Percentiles rank a stretch among this genome's conserved stretches.
These are phyloP conservation scores for Datnioides undecimradiatus DNA, from an alignment of 2,113 vertebrate genomes.

Conservation along the genomic window DNA sequence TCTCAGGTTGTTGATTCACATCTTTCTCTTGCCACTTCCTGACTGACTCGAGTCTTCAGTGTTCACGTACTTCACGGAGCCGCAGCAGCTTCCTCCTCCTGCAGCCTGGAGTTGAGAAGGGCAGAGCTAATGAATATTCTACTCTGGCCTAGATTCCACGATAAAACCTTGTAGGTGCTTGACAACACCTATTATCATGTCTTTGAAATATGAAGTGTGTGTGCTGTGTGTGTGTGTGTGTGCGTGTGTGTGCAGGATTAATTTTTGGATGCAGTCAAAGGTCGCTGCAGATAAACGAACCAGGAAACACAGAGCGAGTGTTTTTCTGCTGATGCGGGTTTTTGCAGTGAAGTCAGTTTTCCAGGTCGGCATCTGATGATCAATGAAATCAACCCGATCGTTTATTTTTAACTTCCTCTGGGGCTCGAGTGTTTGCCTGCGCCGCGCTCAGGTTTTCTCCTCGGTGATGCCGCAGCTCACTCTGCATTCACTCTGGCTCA, in stretches of 20 bases:
- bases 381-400: constrained; percentile 37
- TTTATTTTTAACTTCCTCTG: constrained; percentile 20
- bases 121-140: constrained; percentile 63
- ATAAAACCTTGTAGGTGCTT: constrained; percentile 25
- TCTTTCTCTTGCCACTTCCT: no score
- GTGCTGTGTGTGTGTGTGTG: background rate
- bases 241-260: constrained; percentile 33
- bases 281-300: constrained; percentile 54
- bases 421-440: background rate
- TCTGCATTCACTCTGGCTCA: background rate
- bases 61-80: background rate
- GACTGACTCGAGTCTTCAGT: background rate
- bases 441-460: background rate
- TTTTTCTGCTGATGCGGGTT: constrained; percentile 58
- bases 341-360: constrained; percentile 41
- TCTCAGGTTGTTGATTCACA: background rate
- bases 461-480: background rate
- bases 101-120: constrained; percentile 54
- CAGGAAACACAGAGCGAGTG: background rate
- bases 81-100: constrained; percentile 6
- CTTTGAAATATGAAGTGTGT: constrained; percentile 54
- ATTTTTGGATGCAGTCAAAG: constrained; percentile 50
- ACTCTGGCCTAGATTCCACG: constrained; percentile 66
- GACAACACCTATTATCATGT: constrained; percentile 34
- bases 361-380: constrained; percentile 57